A percentile compares a stretch with the other conserved stretches of the same genome.
Conservation (phyloP, 2,888 invertebrate species). For the Amiota mariae region DNA sequence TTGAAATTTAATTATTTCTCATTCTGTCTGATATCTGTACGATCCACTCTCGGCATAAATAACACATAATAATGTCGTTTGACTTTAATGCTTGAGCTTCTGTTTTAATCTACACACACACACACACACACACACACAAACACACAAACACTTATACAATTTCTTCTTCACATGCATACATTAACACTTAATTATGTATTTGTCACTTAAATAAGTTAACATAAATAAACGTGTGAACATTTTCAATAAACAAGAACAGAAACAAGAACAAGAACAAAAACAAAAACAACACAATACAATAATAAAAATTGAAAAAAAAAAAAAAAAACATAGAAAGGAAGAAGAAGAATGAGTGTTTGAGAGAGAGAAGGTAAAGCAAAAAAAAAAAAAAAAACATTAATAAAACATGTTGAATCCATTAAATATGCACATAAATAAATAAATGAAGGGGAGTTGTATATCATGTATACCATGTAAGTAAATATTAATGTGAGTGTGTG, state of each 20-base stretch:
- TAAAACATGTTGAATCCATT: slow-evolving; percentile 58
- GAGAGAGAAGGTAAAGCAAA: neutral
- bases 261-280: slow-evolving; percentile 14
- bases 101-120: too few species aligned
- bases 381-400: slow-evolving; percentile 51
- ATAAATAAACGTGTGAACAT: slow-evolving; percentile 39
- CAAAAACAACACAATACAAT: slow-evolving; percentile 23
- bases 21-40: too few species aligned
- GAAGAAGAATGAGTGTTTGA: neutral
- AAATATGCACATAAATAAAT: slow-evolving; percentile 54
- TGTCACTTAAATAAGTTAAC: slow-evolving; percentile 56
- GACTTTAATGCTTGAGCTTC: too few species aligned
- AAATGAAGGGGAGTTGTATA: slow-evolving; percentile 26
- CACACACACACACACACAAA: too few species aligned
- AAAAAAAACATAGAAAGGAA: slow-evolving; percentile 27
- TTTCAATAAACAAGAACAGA: neutral
- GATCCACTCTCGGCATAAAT: too few species aligned
- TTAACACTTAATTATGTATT: slow-evolving; percentile 59
- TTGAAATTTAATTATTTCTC: too few species aligned
- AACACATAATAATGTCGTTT: too few species aligned
- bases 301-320: slow-evolving; percentile 17
- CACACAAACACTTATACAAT: too few species aligned
- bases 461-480: neutral
- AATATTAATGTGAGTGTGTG: neutral
- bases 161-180: too few species aligned